Evolutionary conservation across 2,797 vertebrate species (phyloP).

Genomic region (Eulemur rubriventer): DNA sequence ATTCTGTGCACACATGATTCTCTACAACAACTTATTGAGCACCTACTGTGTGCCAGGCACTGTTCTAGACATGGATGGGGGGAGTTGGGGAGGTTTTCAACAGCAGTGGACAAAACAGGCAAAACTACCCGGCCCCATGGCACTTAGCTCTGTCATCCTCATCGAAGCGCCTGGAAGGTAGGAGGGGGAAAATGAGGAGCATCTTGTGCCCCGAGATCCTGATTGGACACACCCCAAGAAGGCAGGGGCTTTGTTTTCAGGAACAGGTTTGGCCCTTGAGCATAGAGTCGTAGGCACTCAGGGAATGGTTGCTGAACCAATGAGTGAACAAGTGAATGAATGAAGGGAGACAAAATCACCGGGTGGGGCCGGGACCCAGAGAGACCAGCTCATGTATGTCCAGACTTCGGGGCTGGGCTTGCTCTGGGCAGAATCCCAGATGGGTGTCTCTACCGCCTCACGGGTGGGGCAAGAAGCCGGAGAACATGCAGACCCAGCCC

Average conservation of each 20-base stretch:
- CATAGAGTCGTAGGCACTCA: not conserved
- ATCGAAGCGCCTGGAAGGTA: fast-evolving
- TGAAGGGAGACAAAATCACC: too few species aligned
- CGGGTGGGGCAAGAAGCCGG: not conserved
- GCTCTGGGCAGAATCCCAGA: too few species aligned
- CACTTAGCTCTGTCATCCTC: not conserved
- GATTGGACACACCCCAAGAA: not conserved
- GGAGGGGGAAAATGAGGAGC: not conserved
- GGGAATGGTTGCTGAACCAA: not conserved
- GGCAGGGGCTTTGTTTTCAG: not conserved
- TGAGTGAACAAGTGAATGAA: not conserved
- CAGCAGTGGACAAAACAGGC: not conserved
- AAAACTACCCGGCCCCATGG: not conserved
- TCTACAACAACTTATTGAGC: not conserved
- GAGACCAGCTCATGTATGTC: too few species aligned
- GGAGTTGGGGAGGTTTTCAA: not conserved
- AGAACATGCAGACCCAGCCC: not conserved
- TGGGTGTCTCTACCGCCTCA: not conserved
- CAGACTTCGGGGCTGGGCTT: not conserved
- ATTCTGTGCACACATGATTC: not conserved
- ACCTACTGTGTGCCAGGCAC: not conserved
- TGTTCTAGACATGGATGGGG: not conserved
- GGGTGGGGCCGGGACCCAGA: not conserved
- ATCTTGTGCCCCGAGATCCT: not conserved
- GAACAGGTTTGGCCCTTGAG: not conserved